Evolutionary conservation across 2,797 vertebrate genomes (phyloP).

Genomic region (Leuciscus waleckii): DNA sequence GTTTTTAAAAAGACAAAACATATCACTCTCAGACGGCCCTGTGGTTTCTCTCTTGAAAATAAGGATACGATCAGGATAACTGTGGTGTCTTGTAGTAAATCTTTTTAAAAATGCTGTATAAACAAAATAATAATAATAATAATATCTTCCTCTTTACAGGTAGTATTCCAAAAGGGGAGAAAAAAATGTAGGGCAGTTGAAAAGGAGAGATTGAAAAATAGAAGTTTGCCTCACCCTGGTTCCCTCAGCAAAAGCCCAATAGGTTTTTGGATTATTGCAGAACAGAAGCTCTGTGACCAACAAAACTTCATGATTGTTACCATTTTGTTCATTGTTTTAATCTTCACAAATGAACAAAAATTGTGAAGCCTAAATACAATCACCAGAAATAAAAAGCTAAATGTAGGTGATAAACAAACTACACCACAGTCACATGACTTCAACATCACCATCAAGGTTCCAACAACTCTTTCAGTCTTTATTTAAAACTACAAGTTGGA

Average conservation of each 20-base stretch:
- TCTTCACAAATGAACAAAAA: background rate
- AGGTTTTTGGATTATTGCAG: background rate
- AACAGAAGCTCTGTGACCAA: background rate
- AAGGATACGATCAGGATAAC: conserved; percentile 20
- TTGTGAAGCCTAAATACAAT: background rate
- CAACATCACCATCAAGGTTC: background rate
- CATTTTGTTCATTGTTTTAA: background rate
- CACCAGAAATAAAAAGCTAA: background rate
- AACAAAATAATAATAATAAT: background rate
- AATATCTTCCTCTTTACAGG: background rate
- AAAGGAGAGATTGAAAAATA: background rate
- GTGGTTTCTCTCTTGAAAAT: conserved; percentile 57
- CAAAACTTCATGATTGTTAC: background rate
- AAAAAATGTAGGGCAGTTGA: background rate
- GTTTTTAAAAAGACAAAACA: conserved; percentile 66
- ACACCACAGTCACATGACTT: background rate
- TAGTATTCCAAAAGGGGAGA: background rate
- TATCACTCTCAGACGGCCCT: conserved; percentile 62
- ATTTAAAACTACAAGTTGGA: background rate
- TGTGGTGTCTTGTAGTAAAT: conserved; percentile 4
- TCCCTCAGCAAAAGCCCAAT: background rate
- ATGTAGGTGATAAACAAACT: background rate
- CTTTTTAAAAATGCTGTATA: conserved; percentile 19
- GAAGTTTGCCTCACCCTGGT: background rate
- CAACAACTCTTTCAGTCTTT: background rate